A percentile compares a stretch with the other conserved stretches of the same genome.
Evolutionary conservation across 2,113 vertebrate genomes (phyloP).

Genomic region (Arothron firmamentum): DNA sequence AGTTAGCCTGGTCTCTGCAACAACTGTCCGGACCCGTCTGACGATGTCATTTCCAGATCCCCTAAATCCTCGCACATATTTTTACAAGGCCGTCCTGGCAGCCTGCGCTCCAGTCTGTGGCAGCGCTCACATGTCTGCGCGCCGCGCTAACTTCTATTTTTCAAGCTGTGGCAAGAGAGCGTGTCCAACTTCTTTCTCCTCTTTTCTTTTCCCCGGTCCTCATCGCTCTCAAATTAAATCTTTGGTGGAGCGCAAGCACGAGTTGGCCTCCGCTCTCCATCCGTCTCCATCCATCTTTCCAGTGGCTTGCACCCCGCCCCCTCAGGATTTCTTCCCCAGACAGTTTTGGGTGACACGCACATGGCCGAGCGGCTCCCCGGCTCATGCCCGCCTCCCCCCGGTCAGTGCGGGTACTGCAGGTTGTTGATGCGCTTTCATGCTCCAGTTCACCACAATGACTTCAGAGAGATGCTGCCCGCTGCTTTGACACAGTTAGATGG

Average conservation of each 20-base stretch:
- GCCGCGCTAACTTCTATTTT: conserved; percentile 40
- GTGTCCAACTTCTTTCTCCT: conserved; percentile 11
- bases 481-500: conserved; percentile 62
- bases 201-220: not conserved
- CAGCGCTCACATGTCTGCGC: conserved; percentile 36
- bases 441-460: conserved; percentile 58
- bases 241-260: conserved; percentile 33
- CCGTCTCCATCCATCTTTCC: conserved; percentile 7
- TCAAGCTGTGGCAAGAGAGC: conserved; percentile 46
- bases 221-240: conserved; percentile 18
- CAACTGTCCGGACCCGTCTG: conserved; percentile 63
- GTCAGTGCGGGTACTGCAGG: conserved; percentile 49
- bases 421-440: conserved; percentile 63
- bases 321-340: conserved; percentile 53
- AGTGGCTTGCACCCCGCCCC: conserved; percentile 5
- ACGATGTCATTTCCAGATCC: conserved; percentile 14
- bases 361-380: not conserved
- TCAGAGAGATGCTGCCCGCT: conserved; percentile 42
- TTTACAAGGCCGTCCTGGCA: conserved; percentile 19
- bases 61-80: conserved; percentile 1
- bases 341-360: conserved; percentile 35
- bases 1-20: conserved; percentile 55
- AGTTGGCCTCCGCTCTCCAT: conserved; percentile 33
- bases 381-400: conserved; percentile 44
- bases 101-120: conserved; percentile 23